A percentile compares a stretch with the other conserved stretches of the same genome.
These are phyloP conservation scores for Eupeodes luniger DNA, from an alignment of 2,888 invertebrate genomes.

Conservation along the genomic window DNA sequence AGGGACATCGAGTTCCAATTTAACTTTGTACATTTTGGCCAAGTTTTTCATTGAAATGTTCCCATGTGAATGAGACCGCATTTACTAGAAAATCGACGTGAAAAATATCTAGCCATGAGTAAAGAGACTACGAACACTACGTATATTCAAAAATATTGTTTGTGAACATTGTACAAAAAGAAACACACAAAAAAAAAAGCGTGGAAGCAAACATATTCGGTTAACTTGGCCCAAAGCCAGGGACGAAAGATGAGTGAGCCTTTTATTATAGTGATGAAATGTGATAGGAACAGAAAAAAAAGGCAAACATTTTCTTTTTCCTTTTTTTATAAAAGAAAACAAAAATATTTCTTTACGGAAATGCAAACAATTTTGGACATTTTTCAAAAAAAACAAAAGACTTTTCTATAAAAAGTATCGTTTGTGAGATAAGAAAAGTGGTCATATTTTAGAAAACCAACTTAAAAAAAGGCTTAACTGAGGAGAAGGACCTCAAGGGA, in stretches of 20 bases:
- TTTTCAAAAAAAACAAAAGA: not conserved
- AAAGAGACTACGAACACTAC: no score
- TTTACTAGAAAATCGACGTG: not conserved
- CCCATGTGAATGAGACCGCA: not conserved
- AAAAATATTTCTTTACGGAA: conserved; percentile 15
- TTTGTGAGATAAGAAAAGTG: conserved; percentile 35
- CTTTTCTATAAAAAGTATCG: conserved; percentile 6
- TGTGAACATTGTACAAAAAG: not conserved
- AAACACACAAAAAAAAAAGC: not conserved
- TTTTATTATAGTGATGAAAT: conserved; percentile 37
- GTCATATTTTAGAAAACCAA: not conserved
- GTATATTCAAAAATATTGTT: not conserved
- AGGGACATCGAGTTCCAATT: not conserved
- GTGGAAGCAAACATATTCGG: conserved; percentile 53
- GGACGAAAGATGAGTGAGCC: conserved; percentile 59
- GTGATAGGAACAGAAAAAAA: conserved; percentile 6
- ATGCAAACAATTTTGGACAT: conserved; percentile 39
- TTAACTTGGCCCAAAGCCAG: conserved; percentile 69
- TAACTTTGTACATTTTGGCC: not conserved
- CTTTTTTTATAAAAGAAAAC: conserved; percentile 6
- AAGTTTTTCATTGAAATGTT: not conserved
- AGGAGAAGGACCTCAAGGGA: conserved; percentile 1
- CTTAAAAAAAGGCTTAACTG: not conserved
- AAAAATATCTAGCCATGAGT: not conserved
- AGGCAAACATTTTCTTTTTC: not conserved